These are phyloP conservation scores for Heliconius aoede DNA, from an alignment of 2,888 invertebrate genomes.

Conservation along the genomic window DNA sequence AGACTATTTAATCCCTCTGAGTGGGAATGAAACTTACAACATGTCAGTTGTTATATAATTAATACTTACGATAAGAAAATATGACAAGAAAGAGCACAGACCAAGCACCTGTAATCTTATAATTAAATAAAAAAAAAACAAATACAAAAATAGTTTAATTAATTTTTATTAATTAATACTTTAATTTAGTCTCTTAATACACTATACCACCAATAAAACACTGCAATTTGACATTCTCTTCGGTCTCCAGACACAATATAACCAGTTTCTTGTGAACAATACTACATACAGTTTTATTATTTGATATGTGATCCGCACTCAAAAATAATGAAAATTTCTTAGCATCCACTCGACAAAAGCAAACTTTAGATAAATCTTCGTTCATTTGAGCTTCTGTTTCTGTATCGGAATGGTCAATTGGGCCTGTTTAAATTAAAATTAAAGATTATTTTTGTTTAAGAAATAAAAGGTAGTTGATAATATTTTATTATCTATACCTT, in stretches of 20 bases:
- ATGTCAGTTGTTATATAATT: background rate
- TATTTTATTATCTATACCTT: too few relatives aligned
- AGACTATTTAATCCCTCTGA: too few relatives aligned
- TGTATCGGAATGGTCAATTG: conserved; percentile 76
- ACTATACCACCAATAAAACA: conserved; percentile 91
- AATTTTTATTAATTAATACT: too few relatives aligned
- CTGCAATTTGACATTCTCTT: conserved; percentile 90
- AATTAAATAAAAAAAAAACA: too few relatives aligned
- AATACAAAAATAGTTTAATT: too few relatives aligned
- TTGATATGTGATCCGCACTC: conserved; percentile 90
- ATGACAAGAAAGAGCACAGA: background rate
- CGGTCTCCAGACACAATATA: conserved; percentile 88
- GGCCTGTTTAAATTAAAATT: conserved; percentile 58
- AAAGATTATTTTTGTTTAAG: background rate
- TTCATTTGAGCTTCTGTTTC: conserved; percentile 74
- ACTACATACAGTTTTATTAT: conserved; percentile 89
- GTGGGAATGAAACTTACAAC: background rate
- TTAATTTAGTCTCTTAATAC: conserved; percentile 56
- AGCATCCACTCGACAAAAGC: conserved; percentile 88
- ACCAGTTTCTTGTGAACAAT: conserved; percentile 89
- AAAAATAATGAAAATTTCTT: conserved; percentile 91
- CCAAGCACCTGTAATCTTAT: too few relatives aligned
- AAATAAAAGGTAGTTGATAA: background rate
- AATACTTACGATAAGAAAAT: background rate
- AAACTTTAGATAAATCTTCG: conserved; percentile 67